phyloP scores from a whole-genome alignment of 2,888 invertebrate genomes.

The Callinectes sapidus region DNA sequence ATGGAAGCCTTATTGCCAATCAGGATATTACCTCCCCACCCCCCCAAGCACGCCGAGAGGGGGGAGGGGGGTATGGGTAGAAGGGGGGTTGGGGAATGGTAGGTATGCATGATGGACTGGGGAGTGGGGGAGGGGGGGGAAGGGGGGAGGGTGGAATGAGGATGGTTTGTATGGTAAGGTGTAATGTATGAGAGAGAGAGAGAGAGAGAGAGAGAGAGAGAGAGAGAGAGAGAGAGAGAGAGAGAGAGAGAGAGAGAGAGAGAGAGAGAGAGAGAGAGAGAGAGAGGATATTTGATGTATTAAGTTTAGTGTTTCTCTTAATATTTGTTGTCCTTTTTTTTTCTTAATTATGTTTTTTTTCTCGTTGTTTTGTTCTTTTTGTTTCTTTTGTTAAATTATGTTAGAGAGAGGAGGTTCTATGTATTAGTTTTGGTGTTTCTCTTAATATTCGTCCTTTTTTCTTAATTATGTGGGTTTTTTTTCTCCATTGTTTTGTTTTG shows the following conservation, averaged over 20 bases:
- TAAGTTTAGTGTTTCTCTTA: not conserved
- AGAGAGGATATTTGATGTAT: not conserved
- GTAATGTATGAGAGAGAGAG: not conserved
- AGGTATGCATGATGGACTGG: not conserved
- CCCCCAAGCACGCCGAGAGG: not conserved
- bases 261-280: too few relatives aligned
- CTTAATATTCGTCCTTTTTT: too few relatives aligned
- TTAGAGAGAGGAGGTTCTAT: not conserved
- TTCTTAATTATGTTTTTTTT: too few relatives aligned
- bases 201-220: too few relatives aligned
- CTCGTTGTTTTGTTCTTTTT: too few relatives aligned
- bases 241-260: too few relatives aligned
- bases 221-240: too few relatives aligned
- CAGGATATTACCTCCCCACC: constrained; percentile 21
- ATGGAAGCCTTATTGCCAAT: constrained; percentile 30
- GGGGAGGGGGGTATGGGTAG: not conserved
- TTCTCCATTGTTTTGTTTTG: too few relatives aligned
- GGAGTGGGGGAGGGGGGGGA: not conserved
- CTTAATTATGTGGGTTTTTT: too few relatives aligned
- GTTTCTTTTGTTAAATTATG: too few relatives aligned
- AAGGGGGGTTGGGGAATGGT: not conserved
- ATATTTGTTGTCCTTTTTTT: too few relatives aligned
- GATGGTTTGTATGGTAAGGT: not conserved
- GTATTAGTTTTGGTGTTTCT: not conserved
- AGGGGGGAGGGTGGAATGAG: not conserved